Conservation (phyloP, 1,140 invertebrate genomes). For the Radopholus similis region DNA sequence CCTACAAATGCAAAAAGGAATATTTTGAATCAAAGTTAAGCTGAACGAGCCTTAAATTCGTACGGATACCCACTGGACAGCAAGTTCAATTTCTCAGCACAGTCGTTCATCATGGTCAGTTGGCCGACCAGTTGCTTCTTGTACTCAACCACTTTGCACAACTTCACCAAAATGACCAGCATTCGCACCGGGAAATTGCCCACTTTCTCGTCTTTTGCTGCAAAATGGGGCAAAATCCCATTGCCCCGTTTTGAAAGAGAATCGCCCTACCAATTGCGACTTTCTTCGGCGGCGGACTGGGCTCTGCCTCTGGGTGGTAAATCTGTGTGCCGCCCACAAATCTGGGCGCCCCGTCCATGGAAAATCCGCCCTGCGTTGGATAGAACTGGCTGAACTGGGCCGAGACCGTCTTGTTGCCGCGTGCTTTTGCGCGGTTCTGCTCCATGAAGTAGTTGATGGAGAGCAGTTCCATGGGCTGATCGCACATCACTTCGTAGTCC, state of each 20-base stretch:
- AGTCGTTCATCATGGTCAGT: conserved; percentile 36
- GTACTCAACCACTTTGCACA: conserved; percentile 43
- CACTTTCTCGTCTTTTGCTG: conserved; percentile 44
- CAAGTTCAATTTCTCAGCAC: conserved; percentile 40
- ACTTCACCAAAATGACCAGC: conserved; percentile 46
- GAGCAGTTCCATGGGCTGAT: conserved; percentile 38
- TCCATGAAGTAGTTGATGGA: conserved; percentile 43
- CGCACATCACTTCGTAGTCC: conserved; percentile 48
- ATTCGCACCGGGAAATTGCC: conserved; percentile 49
- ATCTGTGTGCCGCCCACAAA: conserved; percentile 3
- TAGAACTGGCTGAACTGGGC: conserved; percentile 3
- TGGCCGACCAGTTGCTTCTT: conserved; percentile 37
- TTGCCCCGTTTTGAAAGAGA: not conserved
- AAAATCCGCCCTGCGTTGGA: not conserved
- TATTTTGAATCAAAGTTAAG: not conserved
- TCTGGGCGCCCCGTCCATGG: conserved; percentile 1
- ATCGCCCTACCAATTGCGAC: not conserved
- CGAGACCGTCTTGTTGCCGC: conserved; percentile 9
- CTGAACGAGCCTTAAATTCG: conserved; percentile 36
- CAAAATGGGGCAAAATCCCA: conserved; percentile 1
- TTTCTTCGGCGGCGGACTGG: not conserved
- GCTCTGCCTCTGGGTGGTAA: not conserved
- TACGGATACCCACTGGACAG: conserved; percentile 29
- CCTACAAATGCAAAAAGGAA: conserved; percentile 9
- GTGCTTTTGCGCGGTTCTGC: conserved; percentile 38